Evolutionary conservation across 2,113 vertebrate species (phyloP), one percentile per base, ranked within the genome.

Genomic region (Athene cunicularia): DNA sequence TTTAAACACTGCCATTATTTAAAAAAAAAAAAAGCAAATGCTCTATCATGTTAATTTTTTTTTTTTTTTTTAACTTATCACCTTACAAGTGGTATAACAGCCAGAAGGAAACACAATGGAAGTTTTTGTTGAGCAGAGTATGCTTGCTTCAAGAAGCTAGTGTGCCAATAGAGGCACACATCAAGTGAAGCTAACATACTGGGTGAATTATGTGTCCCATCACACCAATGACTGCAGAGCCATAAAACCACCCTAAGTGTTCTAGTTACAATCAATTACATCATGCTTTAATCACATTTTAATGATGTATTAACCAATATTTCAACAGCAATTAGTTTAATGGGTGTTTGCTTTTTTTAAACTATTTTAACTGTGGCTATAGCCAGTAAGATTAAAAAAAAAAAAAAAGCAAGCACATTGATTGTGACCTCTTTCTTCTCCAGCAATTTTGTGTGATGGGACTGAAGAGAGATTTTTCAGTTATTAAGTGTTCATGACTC

Each of bases 291-390:
- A 97, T 97, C 97, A 93, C 93, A 96, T 97, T 92, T 96, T 96
- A 96, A 97, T 96, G 92, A 98, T 97, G 96, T 97, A 98, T 97
- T 98, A 97, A 96, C 94, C 91, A 97, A 98, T 95, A 97, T 96
- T 98, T 98, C 96, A 95, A 94, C 82, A 96, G 94, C 60, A 95
- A 95, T 94, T 92, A 97, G 93, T 92, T 86, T 85, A 88, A 93
- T 94, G 79, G 82, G 93, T 88, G 37, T 77, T 86, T 96, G 55
- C 32, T 52, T 95, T 94, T 81, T 76, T 35, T 0, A 95, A 95
- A 96, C 93, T 92, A 97, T 94, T 95, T 97, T 95, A 94, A 95
- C 87, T 95, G 95, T 93, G 89, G 32, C 79, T 86, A 49, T 87
- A 79, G 64, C 92, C 90, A 88, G 27, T 81, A 84, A 93, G 95